Evolutionary conservation across 2,888 invertebrate species (phyloP).

Genomic region (Drosophila acutilabella): DNA sequence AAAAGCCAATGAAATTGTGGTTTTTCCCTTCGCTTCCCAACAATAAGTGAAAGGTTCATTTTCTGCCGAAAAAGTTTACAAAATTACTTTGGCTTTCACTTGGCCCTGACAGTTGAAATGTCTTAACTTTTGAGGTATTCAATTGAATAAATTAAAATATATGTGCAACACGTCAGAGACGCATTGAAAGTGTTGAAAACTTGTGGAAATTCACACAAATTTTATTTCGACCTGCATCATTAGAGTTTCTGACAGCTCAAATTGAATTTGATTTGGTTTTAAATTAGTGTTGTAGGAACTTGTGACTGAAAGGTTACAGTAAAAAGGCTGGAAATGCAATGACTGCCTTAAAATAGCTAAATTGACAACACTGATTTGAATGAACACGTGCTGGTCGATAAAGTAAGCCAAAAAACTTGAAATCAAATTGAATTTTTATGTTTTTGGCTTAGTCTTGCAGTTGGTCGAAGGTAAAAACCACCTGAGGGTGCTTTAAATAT

Average conservation of each 20-base stretch:
- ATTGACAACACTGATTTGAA: no score
- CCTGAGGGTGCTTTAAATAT: conserved; percentile 23
- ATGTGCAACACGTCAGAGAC: conserved; percentile 12
- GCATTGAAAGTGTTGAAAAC: conserved; percentile 1
- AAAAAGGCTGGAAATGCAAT: no score
- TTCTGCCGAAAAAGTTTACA: background rate
- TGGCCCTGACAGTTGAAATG: conserved; percentile 11
- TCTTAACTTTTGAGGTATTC: conserved; percentile 5
- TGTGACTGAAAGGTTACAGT: no score
- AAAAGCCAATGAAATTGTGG: conserved; percentile 26
- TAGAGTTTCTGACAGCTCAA: conserved; percentile 5
- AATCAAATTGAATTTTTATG: conserved; percentile 58
- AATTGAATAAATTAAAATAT: conserved; percentile 30
- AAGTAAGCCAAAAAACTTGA: conserved; percentile 23
- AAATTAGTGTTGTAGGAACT: background rate
- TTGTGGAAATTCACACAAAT: conserved; percentile 2
- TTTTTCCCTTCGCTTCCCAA: conserved; percentile 18
- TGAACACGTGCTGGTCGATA: conserved; percentile 34
- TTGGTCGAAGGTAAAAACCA: conserved; percentile 3
- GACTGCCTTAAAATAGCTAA: no score
- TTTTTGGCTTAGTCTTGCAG: conserved; percentile 21
- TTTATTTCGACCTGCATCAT: conserved; percentile 5
- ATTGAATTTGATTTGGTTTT: conserved; percentile 14
- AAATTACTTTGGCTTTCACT: conserved; percentile 10
- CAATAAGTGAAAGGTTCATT: conserved; percentile 31